Evolutionary conservation across 1,140 invertebrate species (phyloP).

Genomic region (Heliconius congener): DNA sequence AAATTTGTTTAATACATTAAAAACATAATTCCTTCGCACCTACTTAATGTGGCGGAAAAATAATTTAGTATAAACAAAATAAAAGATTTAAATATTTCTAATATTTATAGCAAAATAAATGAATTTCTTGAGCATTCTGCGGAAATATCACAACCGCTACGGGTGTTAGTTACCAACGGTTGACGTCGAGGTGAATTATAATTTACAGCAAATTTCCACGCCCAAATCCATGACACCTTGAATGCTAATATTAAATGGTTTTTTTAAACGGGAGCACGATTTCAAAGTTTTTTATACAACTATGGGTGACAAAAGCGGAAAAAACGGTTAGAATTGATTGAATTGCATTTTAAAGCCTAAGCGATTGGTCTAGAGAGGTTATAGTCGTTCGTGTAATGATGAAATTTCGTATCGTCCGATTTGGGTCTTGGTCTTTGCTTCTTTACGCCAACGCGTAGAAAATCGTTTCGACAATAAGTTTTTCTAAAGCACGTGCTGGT

Average conservation of each 20-base stretch:
- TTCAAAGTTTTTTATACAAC: conserved; percentile 68
- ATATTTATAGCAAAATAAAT: neutral
- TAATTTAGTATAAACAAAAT: no score
- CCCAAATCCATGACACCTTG: conserved; percentile 56
- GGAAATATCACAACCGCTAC: conserved; percentile 14
- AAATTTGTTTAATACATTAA: no score
- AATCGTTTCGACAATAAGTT: conserved; percentile 59
- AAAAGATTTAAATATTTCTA: no score
- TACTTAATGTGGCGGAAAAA: no score
- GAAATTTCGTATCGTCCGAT: conserved; percentile 40
- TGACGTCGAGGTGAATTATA: conserved; percentile 47
- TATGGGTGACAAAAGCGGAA: conserved; percentile 75
- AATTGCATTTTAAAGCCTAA: conserved; percentile 11
- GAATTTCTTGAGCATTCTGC: neutral
- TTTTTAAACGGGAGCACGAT: conserved; percentile 72
- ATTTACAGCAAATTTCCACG: conserved; percentile 67
- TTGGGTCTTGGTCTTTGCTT: conserved; percentile 64
- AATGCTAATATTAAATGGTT: conserved; percentile 77
- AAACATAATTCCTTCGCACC: no score
- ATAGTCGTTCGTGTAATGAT: conserved; percentile 33
- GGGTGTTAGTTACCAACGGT: conserved; percentile 3
- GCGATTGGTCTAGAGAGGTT: conserved; percentile 10
- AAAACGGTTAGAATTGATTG: conserved; percentile 50
- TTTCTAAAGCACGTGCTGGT: conserved; percentile 56
- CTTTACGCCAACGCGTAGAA: conserved; percentile 61